Percentiles rank a stretch among this genome's conserved stretches.
Evolutionary conservation across 1,140 invertebrate species (phyloP).

Genomic region (Ceratina calcarata): DNA sequence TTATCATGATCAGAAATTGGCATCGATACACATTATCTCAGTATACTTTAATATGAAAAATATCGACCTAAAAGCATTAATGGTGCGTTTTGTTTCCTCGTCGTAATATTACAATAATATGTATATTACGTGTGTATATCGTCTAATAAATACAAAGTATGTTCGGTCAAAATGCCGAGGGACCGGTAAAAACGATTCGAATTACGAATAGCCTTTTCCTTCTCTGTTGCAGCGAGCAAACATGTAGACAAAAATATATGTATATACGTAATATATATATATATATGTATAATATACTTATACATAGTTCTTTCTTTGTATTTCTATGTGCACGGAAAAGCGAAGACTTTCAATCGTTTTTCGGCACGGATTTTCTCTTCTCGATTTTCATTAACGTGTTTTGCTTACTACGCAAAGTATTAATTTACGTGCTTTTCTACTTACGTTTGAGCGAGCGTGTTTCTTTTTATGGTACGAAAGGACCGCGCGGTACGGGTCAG

Average conservation of each 20-base stretch:
- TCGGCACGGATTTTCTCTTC: constrained; percentile 29
- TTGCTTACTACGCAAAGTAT: not conserved
- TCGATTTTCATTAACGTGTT: too few relatives aligned
- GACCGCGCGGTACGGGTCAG: not conserved
- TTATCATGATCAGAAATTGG: constrained; percentile 33
- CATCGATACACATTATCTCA: constrained; percentile 38
- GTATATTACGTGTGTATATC: constrained; percentile 34
- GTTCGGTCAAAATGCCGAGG: constrained; percentile 32
- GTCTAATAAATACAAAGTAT: constrained; percentile 39
- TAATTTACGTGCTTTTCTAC: constrained; percentile 18
- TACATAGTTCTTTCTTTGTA: not conserved
- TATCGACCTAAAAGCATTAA: constrained; percentile 53
- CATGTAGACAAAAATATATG: constrained; percentile 50
- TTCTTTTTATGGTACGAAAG: not conserved
- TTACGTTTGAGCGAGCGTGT: constrained; percentile 29
- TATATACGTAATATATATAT: constrained; percentile 25
- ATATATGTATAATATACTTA: constrained; percentile 21
- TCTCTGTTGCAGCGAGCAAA: constrained; percentile 29
- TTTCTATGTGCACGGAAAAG: constrained; percentile 30
- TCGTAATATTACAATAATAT: constrained; percentile 30
- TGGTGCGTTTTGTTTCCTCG: constrained; percentile 35
- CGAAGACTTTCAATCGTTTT: constrained; percentile 45
- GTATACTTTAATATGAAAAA: constrained; percentile 50
- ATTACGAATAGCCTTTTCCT: constrained; percentile 27
- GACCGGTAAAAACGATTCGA: constrained; percentile 40